These are phyloP conservation scores for Corvus moneduloides DNA, from an alignment of 2,113 vertebrate genomes.

Conservation along the genomic window DNA sequence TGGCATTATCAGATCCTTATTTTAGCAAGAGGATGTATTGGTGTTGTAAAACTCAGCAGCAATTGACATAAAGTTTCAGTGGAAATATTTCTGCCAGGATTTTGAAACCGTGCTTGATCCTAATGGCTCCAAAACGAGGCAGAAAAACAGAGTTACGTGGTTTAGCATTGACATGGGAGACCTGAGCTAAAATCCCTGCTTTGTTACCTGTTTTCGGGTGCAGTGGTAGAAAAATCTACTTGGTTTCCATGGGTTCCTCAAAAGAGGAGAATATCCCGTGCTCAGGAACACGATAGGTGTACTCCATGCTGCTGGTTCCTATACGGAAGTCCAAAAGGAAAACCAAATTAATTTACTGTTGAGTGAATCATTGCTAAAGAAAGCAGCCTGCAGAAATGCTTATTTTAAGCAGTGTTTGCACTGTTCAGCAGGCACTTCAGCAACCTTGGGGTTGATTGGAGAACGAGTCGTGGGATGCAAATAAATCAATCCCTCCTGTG, in stretches of 20 bases:
- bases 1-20: background rate
- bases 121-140: background rate
- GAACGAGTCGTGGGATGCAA: background rate
- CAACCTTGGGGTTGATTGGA: background rate
- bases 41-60: constrained; percentile 42
- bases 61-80: constrained; percentile 1
- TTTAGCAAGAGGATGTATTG: background rate
- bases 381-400: background rate
- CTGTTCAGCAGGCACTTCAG: background rate
- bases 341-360: background rate
- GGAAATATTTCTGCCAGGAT: constrained; percentile 38
- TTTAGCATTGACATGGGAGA: background rate
- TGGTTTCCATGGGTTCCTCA: background rate
- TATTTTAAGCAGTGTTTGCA: background rate
- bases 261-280: background rate
- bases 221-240: background rate
- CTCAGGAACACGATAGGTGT: background rate
- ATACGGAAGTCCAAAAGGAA: background rate
- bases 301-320: background rate
- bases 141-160: background rate
- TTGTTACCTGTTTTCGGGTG: background rate
- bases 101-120: constrained; percentile 1
- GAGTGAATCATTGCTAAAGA: background rate
- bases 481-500: background rate
- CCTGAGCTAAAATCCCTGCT: background rate